These are phyloP conservation scores for Acanthosepion esculentum DNA, from an alignment of 2,888 invertebrate species.

Conservation along the genomic window DNA sequence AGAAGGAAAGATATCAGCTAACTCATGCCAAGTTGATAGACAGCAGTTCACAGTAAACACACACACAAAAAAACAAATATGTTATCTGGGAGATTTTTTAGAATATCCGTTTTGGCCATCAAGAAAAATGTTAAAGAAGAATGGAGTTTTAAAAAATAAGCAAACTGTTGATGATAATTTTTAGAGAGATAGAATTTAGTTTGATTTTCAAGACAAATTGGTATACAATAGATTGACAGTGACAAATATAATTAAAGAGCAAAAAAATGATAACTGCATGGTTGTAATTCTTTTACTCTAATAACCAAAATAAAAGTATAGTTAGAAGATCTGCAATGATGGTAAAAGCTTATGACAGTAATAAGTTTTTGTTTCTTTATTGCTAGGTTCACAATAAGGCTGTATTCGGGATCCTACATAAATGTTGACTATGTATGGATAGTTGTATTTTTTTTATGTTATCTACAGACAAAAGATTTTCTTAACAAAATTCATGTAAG, in stretches of 20 bases:
- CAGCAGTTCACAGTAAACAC: not conserved
- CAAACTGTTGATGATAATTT: not conserved
- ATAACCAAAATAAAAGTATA: not conserved
- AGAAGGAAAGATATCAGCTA: not conserved
- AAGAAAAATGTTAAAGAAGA: not conserved
- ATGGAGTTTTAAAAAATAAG: too few relatives aligned
- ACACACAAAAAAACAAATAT: not conserved
- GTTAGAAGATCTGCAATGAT: too few relatives aligned
- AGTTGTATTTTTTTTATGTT: not conserved
- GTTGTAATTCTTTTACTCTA: not conserved
- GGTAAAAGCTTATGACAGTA: not conserved
- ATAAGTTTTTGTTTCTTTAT: not conserved
- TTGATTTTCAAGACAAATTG: too few relatives aligned
- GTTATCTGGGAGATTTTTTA: not conserved
- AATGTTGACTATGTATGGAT: not conserved
- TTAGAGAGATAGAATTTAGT: not conserved
- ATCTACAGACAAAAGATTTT: not conserved
- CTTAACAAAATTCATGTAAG: not conserved
- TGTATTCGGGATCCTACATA: not conserved
- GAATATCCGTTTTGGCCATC: not conserved
- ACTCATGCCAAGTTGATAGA: not conserved
- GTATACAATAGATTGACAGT: too few relatives aligned
- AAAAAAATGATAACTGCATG: too few relatives aligned
- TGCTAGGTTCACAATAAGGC: not conserved
- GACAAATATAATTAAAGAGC: too few relatives aligned